These are phyloP conservation scores for Eristalis intricaria DNA, from an alignment of 2,888 invertebrate genomes.

Conservation along the genomic window DNA sequence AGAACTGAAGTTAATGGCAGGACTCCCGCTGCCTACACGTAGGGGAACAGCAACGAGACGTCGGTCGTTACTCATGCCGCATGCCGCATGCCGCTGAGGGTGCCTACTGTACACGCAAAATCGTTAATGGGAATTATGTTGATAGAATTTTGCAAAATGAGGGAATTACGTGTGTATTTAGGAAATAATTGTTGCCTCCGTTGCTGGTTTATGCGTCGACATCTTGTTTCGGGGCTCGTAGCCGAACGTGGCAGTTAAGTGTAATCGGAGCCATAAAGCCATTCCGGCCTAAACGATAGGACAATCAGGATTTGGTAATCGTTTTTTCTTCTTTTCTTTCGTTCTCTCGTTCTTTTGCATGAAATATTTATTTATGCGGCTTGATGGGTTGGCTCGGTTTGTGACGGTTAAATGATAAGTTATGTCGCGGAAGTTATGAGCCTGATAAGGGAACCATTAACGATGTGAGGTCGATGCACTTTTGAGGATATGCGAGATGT, in stretches of 20 bases:
- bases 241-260: constrained; percentile 20
- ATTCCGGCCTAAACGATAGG: constrained; percentile 28
- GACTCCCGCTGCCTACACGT: not conserved
- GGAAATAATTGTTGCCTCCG: constrained; percentile 25
- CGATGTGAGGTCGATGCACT: not conserved
- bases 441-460: not conserved
- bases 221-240: constrained; percentile 31
- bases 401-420: constrained; percentile 15
- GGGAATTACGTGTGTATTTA: constrained; percentile 42
- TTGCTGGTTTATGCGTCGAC: constrained; percentile 28
- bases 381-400: not conserved
- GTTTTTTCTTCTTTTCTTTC: not conserved
- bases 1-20: constrained; percentile 9
- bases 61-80: not conserved
- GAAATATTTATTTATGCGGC: constrained; percentile 17
- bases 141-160: constrained; percentile 40
- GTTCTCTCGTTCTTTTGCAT: not conserved
- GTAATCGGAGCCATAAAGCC: constrained; percentile 20
- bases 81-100: not conserved
- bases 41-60: not conserved
- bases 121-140: constrained; percentile 40
- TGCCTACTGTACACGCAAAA: constrained; percentile 5
- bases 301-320: constrained; percentile 11
- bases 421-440: not conserved
- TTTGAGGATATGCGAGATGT: not conserved